Evolutionary conservation across 2,797 vertebrate genomes (phyloP).

Genomic region (Podarcis siculus): DNA sequence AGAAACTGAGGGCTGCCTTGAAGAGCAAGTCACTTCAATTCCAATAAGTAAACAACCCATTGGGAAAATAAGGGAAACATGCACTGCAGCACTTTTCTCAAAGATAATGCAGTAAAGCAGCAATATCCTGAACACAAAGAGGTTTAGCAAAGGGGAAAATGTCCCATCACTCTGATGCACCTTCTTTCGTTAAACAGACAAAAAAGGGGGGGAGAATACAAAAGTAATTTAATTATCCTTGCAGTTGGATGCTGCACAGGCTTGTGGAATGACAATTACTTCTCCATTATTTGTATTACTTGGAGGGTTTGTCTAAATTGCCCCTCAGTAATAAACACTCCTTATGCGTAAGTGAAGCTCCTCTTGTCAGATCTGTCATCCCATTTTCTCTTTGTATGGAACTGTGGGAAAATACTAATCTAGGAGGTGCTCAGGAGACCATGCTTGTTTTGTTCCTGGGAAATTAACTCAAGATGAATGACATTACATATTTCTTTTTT

Average conservation of each 20-base stretch:
- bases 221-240: conserved; percentile 78
- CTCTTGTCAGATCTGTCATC: conserved; percentile 22
- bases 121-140: conserved; percentile 66
- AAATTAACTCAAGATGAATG: background rate
- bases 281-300: conserved; percentile 63
- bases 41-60: conserved; percentile 86
- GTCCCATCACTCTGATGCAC: conserved; percentile 55
- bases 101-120: conserved; percentile 74
- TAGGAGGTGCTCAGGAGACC: background rate
- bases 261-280: conserved; percentile 78
- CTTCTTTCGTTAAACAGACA: conserved; percentile 62
- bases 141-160: conserved; percentile 55
- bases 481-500: background rate
- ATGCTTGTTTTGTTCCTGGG: background rate
- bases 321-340: conserved; percentile 62
- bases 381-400: conserved; percentile 1
- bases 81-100: conserved; percentile 69
- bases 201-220: conserved; percentile 67
- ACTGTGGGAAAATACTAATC: conserved; percentile 7
- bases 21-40: conserved; percentile 81
- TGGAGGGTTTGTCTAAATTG: conserved; percentile 59
- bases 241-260: conserved; percentile 71
- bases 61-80: conserved; percentile 77
- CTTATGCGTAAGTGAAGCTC: conserved; percentile 62
- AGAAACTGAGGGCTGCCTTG: conserved; percentile 78